phyloP scores from a whole-genome alignment of 2,888 invertebrate species.

The Palloptera scutellata region DNA sequence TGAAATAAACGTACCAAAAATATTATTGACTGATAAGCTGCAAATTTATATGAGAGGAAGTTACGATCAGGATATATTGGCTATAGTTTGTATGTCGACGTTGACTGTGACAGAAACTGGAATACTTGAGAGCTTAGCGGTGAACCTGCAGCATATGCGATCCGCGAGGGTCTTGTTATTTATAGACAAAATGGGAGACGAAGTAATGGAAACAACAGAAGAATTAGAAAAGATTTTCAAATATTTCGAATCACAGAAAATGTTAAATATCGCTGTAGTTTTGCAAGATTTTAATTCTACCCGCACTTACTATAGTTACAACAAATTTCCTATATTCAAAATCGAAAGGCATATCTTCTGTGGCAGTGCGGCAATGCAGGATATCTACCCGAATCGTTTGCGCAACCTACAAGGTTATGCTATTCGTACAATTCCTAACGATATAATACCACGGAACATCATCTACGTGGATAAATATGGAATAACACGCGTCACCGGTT shows the following conservation, averaged over 20 bases:
- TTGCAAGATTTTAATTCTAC: slow-evolving; percentile 4
- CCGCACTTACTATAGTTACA: background rate
- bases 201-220: no score
- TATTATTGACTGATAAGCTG: background rate
- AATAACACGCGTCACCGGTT: slow-evolving; percentile 9
- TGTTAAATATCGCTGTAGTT: slow-evolving; percentile 13
- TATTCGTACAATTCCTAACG: slow-evolving; percentile 9
- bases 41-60: background rate
- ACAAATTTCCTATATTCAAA: slow-evolving; percentile 11
- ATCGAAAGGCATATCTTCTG: background rate
- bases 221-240: background rate
- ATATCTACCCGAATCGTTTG: slow-evolving; percentile 15
- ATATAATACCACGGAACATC: slow-evolving; percentile 10
- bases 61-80: background rate
- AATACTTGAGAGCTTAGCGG: no score
- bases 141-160: background rate
- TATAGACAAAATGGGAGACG: no score
- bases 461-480: slow-evolving; percentile 8
- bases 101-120: no score
- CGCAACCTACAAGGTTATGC: slow-evolving; percentile 2
- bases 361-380: background rate
- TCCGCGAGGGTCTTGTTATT: background rate
- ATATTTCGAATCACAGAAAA: slow-evolving; percentile 5
- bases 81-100: slow-evolving; percentile 5
- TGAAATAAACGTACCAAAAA: background rate